Conservation (phyloP, 2,113 vertebrate species). For the Cinclus mexicanus region DNA sequence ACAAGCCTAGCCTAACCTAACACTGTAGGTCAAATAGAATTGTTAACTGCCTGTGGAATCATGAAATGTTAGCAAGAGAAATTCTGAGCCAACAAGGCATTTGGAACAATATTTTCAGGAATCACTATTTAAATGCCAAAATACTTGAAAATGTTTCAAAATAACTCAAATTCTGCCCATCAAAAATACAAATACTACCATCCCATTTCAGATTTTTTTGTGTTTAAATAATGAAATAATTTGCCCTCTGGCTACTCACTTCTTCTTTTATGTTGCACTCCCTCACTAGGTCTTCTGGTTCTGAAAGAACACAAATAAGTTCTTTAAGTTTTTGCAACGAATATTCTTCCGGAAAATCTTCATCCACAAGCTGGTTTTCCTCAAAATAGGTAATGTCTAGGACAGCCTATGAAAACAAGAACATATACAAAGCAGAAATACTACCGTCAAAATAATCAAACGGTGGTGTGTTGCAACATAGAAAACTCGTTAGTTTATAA, state of each 20-base stretch:
- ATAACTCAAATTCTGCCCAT: background rate
- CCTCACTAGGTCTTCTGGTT: conserved; percentile 86
- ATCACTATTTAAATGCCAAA: background rate
- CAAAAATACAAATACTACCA: background rate
- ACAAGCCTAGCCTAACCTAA: background rate
- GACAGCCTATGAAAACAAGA: conserved; percentile 78
- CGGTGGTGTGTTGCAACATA: fast-evolving
- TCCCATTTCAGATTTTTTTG: background rate
- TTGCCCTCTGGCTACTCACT: conserved; percentile 51
- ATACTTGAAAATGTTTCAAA: background rate
- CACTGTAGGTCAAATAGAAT: background rate
- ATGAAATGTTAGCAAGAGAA: background rate
- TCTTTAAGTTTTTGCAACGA: conserved; percentile 90
- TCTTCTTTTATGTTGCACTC: conserved; percentile 61
- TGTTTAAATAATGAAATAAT: background rate
- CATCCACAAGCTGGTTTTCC: conserved; percentile 93
- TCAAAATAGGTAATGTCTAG: conserved; percentile 96
- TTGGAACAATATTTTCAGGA: background rate
- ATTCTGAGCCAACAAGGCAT: background rate
- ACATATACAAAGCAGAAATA: background rate
- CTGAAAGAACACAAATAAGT: conserved; percentile 86
- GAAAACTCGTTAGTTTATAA: background rate
- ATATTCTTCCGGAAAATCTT: conserved; percentile 91
- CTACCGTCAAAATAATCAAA: background rate
- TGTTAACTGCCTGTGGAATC: background rate